Evolutionary conservation across 2,113 vertebrate genomes (phyloP), one percentile per base, ranked within the genome.

Genomic region (Dipodomys ordii): DNA sequence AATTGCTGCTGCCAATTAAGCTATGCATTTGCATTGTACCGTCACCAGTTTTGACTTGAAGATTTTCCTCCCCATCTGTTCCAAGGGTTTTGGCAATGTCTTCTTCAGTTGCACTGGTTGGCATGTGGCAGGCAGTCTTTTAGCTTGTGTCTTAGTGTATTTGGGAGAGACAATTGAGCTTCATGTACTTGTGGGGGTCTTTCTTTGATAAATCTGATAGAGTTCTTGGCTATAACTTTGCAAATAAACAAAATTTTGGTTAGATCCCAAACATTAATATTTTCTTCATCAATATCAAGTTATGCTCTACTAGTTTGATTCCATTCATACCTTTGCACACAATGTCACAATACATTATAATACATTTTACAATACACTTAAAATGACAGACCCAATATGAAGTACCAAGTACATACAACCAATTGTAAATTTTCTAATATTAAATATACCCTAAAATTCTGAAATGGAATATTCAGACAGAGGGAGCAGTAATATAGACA

Each of bases 1-100:
- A 92, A 84, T 57, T 57, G n/a, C 65, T 62, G 7, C 11, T 74
- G 19, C 20, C 60, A 93, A 25, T 88, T 91, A 91, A 95, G 79
- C 27, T 88, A 19, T 49, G 12, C 7, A 2, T 90, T 71, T 86
- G 49, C 10, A 79, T 57, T 94, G 12, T 88, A 4, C 2, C 28
- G 46, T 15, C 3, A 25, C 44, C 9, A 39, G 12, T 79, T 90
- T 67, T 80, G 71, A 11, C n/a, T 62, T 81, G 87, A 3, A 32
- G 22, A 18, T n/a, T 20, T 76, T 69, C 72, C 28, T 67, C 46
- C 3, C 30, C 30, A n/a, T n/a, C 3, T 88, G 35, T 74, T 69
- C 23, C 20, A 88, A 49, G 18, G 35, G 28, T 32, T 88, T 78
- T 85, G 44, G 30, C 30, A 60, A 3, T 27, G 64, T 32, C 30